Evolutionary conservation across 2,113 vertebrate genomes (phyloP), one percentile per base, ranked within the genome.

Genomic region (Pteronura brasiliensis): DNA sequence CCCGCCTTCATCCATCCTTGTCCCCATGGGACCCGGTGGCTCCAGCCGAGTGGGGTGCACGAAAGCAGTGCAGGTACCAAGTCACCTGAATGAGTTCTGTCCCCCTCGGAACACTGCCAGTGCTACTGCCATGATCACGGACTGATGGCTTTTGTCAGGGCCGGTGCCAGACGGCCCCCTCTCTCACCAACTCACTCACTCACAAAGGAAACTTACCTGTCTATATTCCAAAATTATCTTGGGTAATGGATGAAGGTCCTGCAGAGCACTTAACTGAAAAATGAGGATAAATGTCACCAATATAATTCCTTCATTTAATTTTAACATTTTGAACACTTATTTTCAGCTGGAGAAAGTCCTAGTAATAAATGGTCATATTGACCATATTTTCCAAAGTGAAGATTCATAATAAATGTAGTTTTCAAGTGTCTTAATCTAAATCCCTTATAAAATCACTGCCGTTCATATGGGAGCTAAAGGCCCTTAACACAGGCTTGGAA

Each of bases 211-310:
- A 93, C 98, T 97, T 96, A 99, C 99, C 99, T 99, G 99, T 87
- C 99, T 99, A 92, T 99, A 99, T 96, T 99, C 99, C 87, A 99
- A 97, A 97, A 99, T 99, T 88, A 99, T 99, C 98, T 99, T 99
- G 31, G 99, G 99, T 88, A 99, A 98, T 29, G 99, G 99, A 97
- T 99, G 99, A 84, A 99, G 98, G 92, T 99, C 99, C 98, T 99
- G 99, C 47, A 99, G 99, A 96, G 99, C 99, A 82, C 98, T 98
- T 87, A 99, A 97, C 99, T 99, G 80, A 47, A 98, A 98, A 98
- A 92, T 59, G 49, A 97, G 90, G 88, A 77, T 84, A 86, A 90
- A 61, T 21, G 36, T 17, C 29, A 93, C 44, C 36, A 86, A 63
- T 23, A 59, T 36, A 74, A 97, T 83, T 65, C 71, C 31, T 85